Percentiles rank a stretch among this genome's conserved stretches.
These are phyloP conservation scores for Rhagonycha lutea DNA, from an alignment of 2,888 invertebrate species.

Conservation along the genomic window DNA sequence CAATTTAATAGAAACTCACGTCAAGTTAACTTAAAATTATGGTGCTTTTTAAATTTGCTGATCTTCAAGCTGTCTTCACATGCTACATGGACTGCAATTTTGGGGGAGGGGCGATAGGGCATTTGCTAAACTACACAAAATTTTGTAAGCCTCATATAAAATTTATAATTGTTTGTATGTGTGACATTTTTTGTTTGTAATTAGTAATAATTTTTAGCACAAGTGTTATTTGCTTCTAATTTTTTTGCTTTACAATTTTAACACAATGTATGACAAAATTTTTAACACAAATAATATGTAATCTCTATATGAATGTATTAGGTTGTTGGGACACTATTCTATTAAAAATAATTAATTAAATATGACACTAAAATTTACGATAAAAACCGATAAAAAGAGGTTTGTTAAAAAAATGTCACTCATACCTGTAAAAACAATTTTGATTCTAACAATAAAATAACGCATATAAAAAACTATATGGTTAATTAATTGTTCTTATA, in stretches of 20 bases:
- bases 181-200: slow-evolving; percentile 50
- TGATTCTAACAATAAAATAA: slow-evolving; percentile 26
- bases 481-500: slow-evolving; percentile 25
- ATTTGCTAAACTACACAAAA: slow-evolving; percentile 47
- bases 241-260: slow-evolving; percentile 16
- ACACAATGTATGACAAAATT: neutral
- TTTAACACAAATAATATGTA: slow-evolving; percentile 10
- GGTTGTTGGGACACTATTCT: slow-evolving; percentile 19
- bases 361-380: neutral
- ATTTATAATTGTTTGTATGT: slow-evolving; percentile 51
- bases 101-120: slow-evolving; percentile 55
- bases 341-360: slow-evolving; percentile 6
- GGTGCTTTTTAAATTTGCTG: slow-evolving; percentile 57
- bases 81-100: slow-evolving; percentile 55
- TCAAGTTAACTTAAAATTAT: slow-evolving; percentile 47
- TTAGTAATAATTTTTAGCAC: slow-evolving; percentile 16
- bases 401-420: slow-evolving; percentile 48
- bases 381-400: neutral
- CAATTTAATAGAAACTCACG: slow-evolving; percentile 37
- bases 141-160: slow-evolving; percentile 55
- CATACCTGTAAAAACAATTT: slow-evolving; percentile 40
- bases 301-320: slow-evolving; percentile 18
- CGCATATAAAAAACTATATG: slow-evolving; percentile 16
- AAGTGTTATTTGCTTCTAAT: slow-evolving; percentile 8
- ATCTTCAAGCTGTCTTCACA: slow-evolving; percentile 57